Percentiles rank a stretch among this genome's conserved stretches.
Evolutionary conservation across 2,113 vertebrate genomes (phyloP).

Genomic region (pig (Sus scrofa)): DNA sequence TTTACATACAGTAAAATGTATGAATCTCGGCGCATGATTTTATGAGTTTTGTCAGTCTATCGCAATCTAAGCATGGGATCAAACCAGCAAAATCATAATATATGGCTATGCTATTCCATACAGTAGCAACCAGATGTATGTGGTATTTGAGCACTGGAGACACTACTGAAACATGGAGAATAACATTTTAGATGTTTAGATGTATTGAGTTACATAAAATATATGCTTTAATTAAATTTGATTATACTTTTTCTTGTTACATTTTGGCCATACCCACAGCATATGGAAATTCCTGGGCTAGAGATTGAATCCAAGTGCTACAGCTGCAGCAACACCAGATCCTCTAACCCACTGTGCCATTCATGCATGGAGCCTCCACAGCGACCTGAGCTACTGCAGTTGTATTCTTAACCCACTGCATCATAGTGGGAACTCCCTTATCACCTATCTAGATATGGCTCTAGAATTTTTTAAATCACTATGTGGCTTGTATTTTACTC

Average conservation of each 20-base stretch:
- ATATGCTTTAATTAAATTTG: background rate
- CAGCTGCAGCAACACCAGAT: no score
- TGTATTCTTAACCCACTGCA: no score
- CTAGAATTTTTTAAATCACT: background rate
- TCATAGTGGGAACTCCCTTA: no score
- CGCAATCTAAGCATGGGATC: background rate
- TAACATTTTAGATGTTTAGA: background rate
- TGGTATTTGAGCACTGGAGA: background rate
- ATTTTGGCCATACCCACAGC: background rate
- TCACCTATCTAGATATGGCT: background rate
- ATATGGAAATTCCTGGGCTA: no score
- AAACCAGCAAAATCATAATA: background rate
- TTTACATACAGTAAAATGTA: background rate
- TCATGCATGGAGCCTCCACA: no score
- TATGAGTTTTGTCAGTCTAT: background rate
- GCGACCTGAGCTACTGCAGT: no score
- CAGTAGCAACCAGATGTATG: fast-evolving
- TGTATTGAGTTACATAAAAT: background rate
- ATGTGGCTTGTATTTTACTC: background rate
- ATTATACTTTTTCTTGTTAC: background rate
- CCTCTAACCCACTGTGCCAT: no score
- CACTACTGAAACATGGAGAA: fast-evolving
- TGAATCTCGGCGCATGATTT: background rate
- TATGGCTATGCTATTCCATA: background rate
- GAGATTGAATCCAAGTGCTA: no score